These are phyloP conservation scores for Balanococcus diminutus DNA, from an alignment of 2,888 invertebrate species.

Conservation along the genomic window DNA sequence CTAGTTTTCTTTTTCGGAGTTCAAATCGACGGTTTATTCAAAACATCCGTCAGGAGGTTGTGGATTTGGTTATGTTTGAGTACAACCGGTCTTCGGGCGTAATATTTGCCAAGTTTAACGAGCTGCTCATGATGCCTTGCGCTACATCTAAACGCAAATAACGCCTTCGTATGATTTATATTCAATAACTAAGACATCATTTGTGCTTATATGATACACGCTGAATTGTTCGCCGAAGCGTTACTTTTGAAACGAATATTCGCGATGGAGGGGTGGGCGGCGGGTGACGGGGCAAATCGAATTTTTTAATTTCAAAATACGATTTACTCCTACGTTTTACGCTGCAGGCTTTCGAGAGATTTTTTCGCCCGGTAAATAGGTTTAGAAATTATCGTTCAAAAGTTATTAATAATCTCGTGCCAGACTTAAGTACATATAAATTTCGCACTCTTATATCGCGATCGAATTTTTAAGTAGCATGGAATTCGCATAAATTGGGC, in stretches of 20 bases:
- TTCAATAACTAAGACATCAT: conserved; percentile 40
- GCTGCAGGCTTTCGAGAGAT: background rate
- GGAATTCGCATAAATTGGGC: background rate
- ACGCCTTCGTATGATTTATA: conserved; percentile 42
- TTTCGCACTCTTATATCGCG: background rate
- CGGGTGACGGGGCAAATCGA: background rate
- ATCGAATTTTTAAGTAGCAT: background rate
- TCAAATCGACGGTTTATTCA: conserved; percentile 27
- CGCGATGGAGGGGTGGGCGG: background rate
- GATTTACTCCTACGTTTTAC: background rate
- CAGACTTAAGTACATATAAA: background rate
- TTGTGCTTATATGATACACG: background rate
- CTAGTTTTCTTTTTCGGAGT: background rate
- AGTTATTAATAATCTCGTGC: background rate
- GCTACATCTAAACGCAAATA: conserved; percentile 24
- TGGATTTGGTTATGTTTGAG: conserved; percentile 13
- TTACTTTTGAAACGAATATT: background rate
- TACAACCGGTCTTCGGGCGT: conserved; percentile 33
- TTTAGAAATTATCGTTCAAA: background rate
- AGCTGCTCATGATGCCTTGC: background rate
- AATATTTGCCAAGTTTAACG: conserved; percentile 40
- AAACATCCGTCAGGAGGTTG: conserved; percentile 11
- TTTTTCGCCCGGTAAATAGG: background rate
- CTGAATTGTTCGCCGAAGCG: background rate
- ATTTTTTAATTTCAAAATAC: conserved; percentile 6